These are phyloP conservation scores for Andrena fulva DNA, from an alignment of 2,888 invertebrate genomes.

Conservation along the genomic window DNA sequence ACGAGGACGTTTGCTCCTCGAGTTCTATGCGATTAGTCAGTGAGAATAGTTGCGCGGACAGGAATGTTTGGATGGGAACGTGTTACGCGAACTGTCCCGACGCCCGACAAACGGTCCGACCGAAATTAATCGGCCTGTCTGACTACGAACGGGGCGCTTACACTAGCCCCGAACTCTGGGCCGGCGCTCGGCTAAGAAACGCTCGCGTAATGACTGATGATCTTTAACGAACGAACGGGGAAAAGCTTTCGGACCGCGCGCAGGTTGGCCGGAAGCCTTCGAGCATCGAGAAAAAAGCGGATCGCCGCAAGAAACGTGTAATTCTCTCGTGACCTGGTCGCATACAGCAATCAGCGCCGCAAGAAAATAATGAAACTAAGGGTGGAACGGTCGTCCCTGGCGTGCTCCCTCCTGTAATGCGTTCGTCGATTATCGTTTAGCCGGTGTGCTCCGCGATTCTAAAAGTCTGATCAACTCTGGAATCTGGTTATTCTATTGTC, in stretches of 20 bases:
- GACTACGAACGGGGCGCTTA: not conserved
- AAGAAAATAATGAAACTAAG: conserved; percentile 20
- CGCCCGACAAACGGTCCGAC: conserved; percentile 56
- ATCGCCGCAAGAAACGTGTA: conserved; percentile 21
- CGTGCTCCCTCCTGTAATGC: conserved; percentile 6
- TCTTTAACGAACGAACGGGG: conserved; percentile 10
- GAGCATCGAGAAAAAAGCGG: not conserved
- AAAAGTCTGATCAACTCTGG: conserved; percentile 33
- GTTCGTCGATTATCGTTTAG: conserved; percentile 31
- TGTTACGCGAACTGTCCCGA: conserved; percentile 54
- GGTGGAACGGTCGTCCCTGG: not conserved
- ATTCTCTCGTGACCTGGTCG: not conserved
- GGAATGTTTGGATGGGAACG: conserved; percentile 47
- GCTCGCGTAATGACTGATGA: conserved; percentile 10
- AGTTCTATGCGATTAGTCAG: conserved; percentile 59
- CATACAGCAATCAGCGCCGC: not conserved
- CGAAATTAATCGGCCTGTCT: conserved; percentile 61
- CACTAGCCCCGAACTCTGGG: not conserved
- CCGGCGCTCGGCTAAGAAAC: no score
- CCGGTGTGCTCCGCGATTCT: not conserved
- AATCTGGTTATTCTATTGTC: not conserved
- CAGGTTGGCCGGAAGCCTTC: not conserved
- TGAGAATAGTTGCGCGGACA: conserved; percentile 46
- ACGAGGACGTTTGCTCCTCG: conserved; percentile 25
- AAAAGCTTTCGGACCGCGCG: not conserved